These are phyloP conservation scores for Homalodisca vitripennis DNA, from an alignment of 1,140 invertebrate genomes.

Conservation along the genomic window DNA sequence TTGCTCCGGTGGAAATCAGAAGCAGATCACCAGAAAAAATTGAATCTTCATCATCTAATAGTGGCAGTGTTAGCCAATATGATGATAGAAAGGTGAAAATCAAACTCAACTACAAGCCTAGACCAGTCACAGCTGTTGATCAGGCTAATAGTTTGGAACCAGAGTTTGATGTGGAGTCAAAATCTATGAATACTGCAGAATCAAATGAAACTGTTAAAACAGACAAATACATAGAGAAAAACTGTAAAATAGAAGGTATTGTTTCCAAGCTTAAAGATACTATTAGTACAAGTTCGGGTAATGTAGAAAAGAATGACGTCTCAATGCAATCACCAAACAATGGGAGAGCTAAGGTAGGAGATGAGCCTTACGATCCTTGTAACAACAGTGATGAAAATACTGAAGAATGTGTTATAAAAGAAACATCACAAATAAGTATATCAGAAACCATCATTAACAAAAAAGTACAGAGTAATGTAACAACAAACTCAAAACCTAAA, in stretches of 20 bases:
- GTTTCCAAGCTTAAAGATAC: slow-evolving; percentile 2
- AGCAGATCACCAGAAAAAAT: slow-evolving; percentile 3
- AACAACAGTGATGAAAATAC: slow-evolving; percentile 7
- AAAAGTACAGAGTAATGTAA: not conserved
- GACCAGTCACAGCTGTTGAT: not conserved
- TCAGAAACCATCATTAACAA: not conserved
- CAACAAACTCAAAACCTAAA: not conserved
- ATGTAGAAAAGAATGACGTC: not conserved
- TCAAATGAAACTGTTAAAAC: not conserved
- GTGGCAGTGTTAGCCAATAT: not conserved
- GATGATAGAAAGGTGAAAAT: slow-evolving; percentile 4
- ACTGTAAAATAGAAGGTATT: slow-evolving; percentile 4
- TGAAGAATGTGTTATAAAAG: too few relatives aligned
- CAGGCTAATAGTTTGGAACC: not conserved
- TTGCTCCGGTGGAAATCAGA: not conserved
- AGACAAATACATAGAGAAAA: not conserved
- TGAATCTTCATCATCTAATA: not conserved
- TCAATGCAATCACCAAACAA: not conserved
- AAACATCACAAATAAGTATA: too few relatives aligned
- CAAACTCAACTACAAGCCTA: not conserved
- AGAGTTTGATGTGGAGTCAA: not conserved
- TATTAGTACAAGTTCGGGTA: not conserved
- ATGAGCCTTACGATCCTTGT: slow-evolving; percentile 18
- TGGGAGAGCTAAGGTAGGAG: not conserved
- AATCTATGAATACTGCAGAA: not conserved